phyloP scores from a whole-genome alignment of 2,113 vertebrate species.

The Macrotis lagotis region DNA sequence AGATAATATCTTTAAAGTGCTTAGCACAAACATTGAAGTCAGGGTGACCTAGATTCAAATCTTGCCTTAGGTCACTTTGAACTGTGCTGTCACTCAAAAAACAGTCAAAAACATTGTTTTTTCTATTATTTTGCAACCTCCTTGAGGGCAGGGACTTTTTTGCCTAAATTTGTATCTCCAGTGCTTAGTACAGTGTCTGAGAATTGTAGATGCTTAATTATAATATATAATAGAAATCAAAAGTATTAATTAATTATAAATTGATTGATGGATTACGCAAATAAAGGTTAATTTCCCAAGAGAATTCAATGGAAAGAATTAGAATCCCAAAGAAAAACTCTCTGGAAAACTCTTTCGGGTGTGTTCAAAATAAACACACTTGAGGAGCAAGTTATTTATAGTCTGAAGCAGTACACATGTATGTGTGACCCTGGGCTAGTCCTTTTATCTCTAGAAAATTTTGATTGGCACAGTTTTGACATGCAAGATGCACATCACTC shows the following conservation, averaged over 20 bases:
- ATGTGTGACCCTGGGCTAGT: background rate
- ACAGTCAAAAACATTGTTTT: background rate
- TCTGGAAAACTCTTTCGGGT: background rate
- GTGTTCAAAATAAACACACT: background rate
- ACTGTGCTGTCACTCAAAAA: background rate
- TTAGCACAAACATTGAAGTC: background rate
- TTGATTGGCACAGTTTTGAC: background rate
- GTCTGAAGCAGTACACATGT: background rate
- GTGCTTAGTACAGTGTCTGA: background rate
- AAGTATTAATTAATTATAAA: background rate
- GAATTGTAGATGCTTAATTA: background rate
- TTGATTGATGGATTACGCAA: background rate
- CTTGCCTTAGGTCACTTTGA: background rate
- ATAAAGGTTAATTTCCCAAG: background rate
- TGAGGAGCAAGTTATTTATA: background rate
- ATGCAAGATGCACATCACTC: background rate
- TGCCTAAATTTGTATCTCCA: background rate
- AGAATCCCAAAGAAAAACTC: background rate
- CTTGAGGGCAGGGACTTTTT: too few relatives aligned
- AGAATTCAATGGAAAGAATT: background rate
- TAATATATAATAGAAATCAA: too few relatives aligned
- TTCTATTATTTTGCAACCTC: too few relatives aligned
- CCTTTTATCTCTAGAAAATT: background rate
- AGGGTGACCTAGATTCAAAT: background rate
- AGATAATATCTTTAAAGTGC: background rate